Evolutionary conservation across 2,113 vertebrate genomes (phyloP).

Genomic region (Cephalopterus ornatus): DNA sequence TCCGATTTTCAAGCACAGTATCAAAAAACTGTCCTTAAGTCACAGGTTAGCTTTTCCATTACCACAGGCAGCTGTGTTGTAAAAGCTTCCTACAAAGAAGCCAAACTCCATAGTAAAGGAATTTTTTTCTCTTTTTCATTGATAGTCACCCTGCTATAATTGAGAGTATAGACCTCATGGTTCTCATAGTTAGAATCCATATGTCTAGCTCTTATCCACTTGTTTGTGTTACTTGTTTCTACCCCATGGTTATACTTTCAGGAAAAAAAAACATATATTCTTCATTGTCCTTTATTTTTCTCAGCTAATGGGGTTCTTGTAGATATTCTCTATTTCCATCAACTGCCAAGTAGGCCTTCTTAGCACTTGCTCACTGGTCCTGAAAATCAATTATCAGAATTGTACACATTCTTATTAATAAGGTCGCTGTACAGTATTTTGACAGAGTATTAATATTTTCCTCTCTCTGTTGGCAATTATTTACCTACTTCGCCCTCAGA

Average conservation of each 20-base stretch:
- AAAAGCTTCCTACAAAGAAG: not conserved
- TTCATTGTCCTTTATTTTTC: not conserved
- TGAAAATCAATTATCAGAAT: slow-evolving; percentile 3
- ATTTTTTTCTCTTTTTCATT: not conserved
- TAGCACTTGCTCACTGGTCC: not conserved
- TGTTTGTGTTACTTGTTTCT: not conserved
- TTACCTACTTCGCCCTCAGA: not conserved
- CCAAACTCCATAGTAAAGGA: not conserved
- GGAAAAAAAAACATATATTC: not conserved
- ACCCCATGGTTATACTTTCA: not conserved
- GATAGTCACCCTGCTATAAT: not conserved
- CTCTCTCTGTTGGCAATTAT: not conserved
- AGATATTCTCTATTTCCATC: not conserved
- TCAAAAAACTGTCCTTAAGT: not conserved
- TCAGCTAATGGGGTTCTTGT: not conserved
- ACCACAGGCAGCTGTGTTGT: not conserved
- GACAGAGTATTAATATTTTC: not conserved
- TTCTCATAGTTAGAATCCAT: not conserved
- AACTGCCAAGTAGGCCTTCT: not conserved
- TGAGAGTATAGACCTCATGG: not conserved
- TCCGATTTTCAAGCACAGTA: not conserved
- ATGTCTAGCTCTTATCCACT: not conserved
- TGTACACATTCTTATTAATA: not conserved
- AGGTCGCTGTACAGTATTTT: not conserved
- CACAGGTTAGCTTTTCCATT: not conserved